Evolutionary conservation across 2,888 invertebrate species (phyloP).

Genomic region (Athripsodes cinereus): DNA sequence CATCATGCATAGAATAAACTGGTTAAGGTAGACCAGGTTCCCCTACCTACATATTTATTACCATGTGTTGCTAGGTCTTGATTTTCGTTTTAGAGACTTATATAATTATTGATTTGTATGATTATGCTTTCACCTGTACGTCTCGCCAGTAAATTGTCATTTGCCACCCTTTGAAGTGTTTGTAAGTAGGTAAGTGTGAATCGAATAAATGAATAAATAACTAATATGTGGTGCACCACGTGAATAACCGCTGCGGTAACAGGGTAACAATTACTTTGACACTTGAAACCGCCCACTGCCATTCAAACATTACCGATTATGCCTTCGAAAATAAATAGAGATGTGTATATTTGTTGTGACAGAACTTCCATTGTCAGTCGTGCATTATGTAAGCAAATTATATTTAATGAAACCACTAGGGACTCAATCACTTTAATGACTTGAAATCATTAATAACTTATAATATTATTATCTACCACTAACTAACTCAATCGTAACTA

Average conservation of each 20-base stretch:
- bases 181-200: not conserved
- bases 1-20: too few species aligned
- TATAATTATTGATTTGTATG: too few species aligned
- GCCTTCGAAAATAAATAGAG: conserved; percentile 5
- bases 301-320: conserved; percentile 9
- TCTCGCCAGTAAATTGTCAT: not conserved
- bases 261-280: conserved; percentile 14
- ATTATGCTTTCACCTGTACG: too few species aligned
- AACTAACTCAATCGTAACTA: too few species aligned
- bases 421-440: too few species aligned
- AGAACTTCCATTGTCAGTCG: not conserved
- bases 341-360: conserved; percentile 5
- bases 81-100: too few species aligned
- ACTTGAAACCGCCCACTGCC: conserved; percentile 13
- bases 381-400: not conserved
- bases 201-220: not conserved
- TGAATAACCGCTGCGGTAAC: not conserved
- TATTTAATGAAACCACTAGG: too few species aligned
- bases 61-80: too few species aligned
- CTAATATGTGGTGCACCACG: not conserved
- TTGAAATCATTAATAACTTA: too few species aligned
- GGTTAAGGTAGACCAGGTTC: too few species aligned
- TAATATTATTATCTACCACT: too few species aligned
- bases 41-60: too few species aligned
- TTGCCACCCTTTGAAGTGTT: not conserved